Evolutionary conservation across 2,113 vertebrate species (phyloP).

Genomic region (Hippocampus mohnikei): DNA sequence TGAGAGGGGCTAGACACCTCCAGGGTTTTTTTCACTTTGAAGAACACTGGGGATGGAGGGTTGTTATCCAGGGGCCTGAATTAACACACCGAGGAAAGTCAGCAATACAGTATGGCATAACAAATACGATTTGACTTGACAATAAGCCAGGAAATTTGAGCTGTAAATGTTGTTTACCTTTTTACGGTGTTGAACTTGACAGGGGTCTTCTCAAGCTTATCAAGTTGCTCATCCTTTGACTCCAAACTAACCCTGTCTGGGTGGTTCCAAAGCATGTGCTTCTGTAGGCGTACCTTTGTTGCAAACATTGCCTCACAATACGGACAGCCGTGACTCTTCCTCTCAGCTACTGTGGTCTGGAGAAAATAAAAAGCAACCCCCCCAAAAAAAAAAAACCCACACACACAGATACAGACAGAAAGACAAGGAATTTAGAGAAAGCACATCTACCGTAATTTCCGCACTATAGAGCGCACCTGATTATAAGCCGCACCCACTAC

Average conservation of each 20-base stretch:
- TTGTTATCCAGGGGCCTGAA: slow-evolving; percentile 82
- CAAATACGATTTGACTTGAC: slow-evolving; percentile 11
- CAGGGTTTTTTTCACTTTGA: slow-evolving; percentile 86
- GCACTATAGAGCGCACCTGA: too few species aligned
- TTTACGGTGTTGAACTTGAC: slow-evolving; percentile 83
- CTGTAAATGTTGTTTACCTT: slow-evolving; percentile 73
- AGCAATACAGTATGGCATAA: slow-evolving; percentile 18
- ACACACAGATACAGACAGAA: slow-evolving; percentile 15
- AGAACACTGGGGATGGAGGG: slow-evolving; percentile 77
- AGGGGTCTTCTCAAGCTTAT: slow-evolving; percentile 74
- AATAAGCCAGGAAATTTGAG: slow-evolving; percentile 16
- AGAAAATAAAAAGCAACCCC: background rate
- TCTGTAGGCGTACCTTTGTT: slow-evolving; percentile 92
- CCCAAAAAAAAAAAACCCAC: too few species aligned
- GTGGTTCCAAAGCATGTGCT: slow-evolving; percentile 94
- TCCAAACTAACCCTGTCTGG: slow-evolving; percentile 75
- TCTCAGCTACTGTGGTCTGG: slow-evolving; percentile 83
- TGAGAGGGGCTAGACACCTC: slow-evolving; percentile 73
- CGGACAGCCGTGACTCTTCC: slow-evolving; percentile 83
- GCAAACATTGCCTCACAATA: slow-evolving; percentile 92
- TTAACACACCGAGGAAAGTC: slow-evolving; percentile 5
- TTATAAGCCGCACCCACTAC: too few species aligned
- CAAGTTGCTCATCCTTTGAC: slow-evolving; percentile 69
- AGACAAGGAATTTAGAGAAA: slow-evolving; percentile 21
- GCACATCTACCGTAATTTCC: too few species aligned